Evolutionary conservation across 2,888 invertebrate genomes (phyloP), one percentile per base, ranked within the genome.

Genomic region (Cerastis leucographa): DNA sequence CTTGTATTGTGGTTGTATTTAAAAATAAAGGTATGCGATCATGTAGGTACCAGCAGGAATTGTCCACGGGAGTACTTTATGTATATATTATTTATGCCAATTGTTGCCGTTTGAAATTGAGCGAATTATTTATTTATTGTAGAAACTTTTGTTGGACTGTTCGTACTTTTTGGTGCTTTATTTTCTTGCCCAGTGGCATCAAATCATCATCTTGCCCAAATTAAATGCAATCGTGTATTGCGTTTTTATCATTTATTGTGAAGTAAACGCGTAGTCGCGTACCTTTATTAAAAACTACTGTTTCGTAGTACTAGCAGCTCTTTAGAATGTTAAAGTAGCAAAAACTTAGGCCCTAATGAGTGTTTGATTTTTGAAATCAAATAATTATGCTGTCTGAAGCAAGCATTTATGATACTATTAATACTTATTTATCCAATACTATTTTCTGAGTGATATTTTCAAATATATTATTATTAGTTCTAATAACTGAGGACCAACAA

Each of bases 361-460:
- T 74, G 44, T 72, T 77, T 78, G 64, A 74, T 80, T 86, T 86
- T 35, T 56, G 19, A 65, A 78, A 76, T 84, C 76, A 76, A 71
- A 71, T 69, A 64, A 72, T 46, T 65, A 66, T 64, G 76, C 76
- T 22, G n/a, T 74, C 69, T 72, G 64, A 76, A 56, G 71, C 73
- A 75, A 77, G 79, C 77, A 77, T 81, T 83, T 84, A 81, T 56
- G 42, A 64, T 77, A 84, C 56, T 84, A 70, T 83, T 83, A 71
- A 56, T 56, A 78, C 44, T 86, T 72, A 74, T 83, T 77, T 83
- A 74, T 77, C 68, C 70, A 56, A 71, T 74, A 75, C 67, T 83
- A 81, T 80, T 84, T 83, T 75, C 70, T 51, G 74, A 83, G 78
- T 87, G 75, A 84, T 82, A 75, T 81, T 86, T 59, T 76, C 42